phyloP scores from a whole-genome alignment of 2,797 vertebrate genomes.

The Coregonus ussuriensis region DNA sequence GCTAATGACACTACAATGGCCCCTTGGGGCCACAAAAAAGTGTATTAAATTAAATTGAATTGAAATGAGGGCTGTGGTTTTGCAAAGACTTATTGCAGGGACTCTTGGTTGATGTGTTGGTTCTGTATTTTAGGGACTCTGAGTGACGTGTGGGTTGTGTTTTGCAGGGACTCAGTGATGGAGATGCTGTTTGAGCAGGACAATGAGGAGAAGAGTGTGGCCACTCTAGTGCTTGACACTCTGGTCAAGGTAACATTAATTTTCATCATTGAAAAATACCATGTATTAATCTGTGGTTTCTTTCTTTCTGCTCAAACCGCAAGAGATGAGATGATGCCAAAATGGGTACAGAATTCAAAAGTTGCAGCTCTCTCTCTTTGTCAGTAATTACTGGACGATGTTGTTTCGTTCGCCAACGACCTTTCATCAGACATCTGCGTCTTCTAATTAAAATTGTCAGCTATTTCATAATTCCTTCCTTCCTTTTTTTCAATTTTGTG shows the following conservation, averaged over 20 bases:
- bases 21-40: not conserved
- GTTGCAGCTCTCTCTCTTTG: not conserved
- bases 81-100: not conserved
- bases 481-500: not conserved
- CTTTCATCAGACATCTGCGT: not conserved
- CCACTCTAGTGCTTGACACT: conserved; percentile 92
- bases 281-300: too few relatives aligned
- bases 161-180: conserved; percentile 88
- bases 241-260: conserved; percentile 85
- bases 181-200: conserved; percentile 98
- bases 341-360: not conserved
- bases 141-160: not conserved
- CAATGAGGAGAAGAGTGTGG: conserved; percentile 96
- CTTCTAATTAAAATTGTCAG: not conserved
- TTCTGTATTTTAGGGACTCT: not conserved
- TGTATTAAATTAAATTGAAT: not conserved
- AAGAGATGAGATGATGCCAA: not conserved
- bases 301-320: not conserved
- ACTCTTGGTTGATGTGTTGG: not conserved
- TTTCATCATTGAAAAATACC: not conserved
- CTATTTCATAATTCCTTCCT: not conserved
- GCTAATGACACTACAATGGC: not conserved
- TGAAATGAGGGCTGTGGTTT: not conserved
- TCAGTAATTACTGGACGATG: not conserved
- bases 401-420: not conserved